These are phyloP conservation scores for Drosophila lini DNA, from an alignment of 1,140 invertebrate genomes.

Conservation along the genomic window DNA sequence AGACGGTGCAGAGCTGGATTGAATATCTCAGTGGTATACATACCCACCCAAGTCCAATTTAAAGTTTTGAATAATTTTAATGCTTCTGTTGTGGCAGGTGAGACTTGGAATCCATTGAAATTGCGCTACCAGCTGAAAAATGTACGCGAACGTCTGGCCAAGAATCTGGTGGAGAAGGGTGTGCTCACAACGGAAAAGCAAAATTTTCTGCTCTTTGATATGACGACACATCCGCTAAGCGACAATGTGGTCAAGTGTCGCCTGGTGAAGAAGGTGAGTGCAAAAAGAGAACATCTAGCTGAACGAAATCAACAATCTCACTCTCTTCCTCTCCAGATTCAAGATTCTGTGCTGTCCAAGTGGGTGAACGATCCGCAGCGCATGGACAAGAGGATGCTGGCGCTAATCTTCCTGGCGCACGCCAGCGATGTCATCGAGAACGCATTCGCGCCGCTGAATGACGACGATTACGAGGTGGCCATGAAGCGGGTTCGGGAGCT, in stretches of 20 bases:
- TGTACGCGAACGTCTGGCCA: constrained; percentile 98
- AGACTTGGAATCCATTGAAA: constrained; percentile 99
- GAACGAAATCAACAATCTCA: not conserved
- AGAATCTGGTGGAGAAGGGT: constrained; percentile 99
- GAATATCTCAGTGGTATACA: constrained; percentile 98
- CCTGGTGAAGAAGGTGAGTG: constrained; percentile 96
- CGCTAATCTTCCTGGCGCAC: constrained; percentile 97
- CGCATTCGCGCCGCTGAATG: constrained; percentile 99
- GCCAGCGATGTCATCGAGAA: constrained; percentile 99
- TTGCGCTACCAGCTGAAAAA: constrained; percentile 99
- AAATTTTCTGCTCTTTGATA: constrained; percentile 99
- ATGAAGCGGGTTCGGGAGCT: constrained; percentile 98
- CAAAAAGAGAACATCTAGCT: too few relatives aligned
- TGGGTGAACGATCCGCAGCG: constrained; percentile 99
- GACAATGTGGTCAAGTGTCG: constrained; percentile 98
- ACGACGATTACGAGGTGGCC: constrained; percentile 99
- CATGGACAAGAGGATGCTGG: constrained; percentile 97
- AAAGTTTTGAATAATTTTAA: constrained; percentile 33
- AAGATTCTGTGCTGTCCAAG: constrained; percentile 97
- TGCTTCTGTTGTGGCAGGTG: constrained; percentile 87
- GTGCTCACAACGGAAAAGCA: constrained; percentile 99
- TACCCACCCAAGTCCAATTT: not conserved
- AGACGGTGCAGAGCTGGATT: constrained; percentile 99
- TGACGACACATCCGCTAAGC: constrained; percentile 99
- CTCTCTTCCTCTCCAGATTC: constrained; percentile 88